Percentiles rank a stretch among this genome's conserved stretches.
phyloP scores from a whole-genome alignment of 2,113 vertebrate genomes.

The Dromiciops gliroides region DNA sequence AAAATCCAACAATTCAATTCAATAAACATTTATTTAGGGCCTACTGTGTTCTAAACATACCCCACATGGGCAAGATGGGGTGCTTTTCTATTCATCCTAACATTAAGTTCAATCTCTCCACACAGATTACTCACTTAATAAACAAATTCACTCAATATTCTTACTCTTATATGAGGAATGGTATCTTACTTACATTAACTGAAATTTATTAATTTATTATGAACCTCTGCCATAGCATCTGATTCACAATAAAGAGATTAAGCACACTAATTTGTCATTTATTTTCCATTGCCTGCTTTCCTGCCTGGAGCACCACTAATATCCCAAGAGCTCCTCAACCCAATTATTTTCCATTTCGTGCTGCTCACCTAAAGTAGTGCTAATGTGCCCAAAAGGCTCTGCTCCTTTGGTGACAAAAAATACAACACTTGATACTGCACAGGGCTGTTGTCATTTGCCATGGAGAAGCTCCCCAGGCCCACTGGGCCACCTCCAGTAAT shows the following conservation, averaged over 20 bases:
- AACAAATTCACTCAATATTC: not conserved
- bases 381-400: constrained; percentile 70
- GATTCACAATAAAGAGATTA: constrained; percentile 70
- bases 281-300: constrained; percentile 63
- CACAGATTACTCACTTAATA: not conserved
- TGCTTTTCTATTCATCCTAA: not conserved
- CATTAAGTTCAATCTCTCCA: not conserved
- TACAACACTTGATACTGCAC: not conserved
- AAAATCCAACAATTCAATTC: not conserved
- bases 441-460: not conserved
- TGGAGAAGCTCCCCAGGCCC: not conserved
- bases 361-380: constrained; percentile 40
- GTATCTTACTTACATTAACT: constrained; percentile 37
- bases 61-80: not conserved
- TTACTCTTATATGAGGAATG: not conserved
- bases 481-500: constrained; percentile 17
- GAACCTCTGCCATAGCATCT: constrained; percentile 55
- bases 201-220: constrained; percentile 54
- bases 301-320: constrained; percentile 44
- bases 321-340: constrained; percentile 62
- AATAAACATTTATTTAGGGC: not conserved
- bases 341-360: constrained; percentile 64
- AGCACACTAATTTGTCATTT: constrained; percentile 71
- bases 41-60: not conserved
- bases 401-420: constrained; percentile 34